Percentiles rank a stretch among this genome's conserved stretches.
These are phyloP conservation scores for Perca flavescens DNA, from an alignment of 2,113 vertebrate species.

Conservation along the genomic window DNA sequence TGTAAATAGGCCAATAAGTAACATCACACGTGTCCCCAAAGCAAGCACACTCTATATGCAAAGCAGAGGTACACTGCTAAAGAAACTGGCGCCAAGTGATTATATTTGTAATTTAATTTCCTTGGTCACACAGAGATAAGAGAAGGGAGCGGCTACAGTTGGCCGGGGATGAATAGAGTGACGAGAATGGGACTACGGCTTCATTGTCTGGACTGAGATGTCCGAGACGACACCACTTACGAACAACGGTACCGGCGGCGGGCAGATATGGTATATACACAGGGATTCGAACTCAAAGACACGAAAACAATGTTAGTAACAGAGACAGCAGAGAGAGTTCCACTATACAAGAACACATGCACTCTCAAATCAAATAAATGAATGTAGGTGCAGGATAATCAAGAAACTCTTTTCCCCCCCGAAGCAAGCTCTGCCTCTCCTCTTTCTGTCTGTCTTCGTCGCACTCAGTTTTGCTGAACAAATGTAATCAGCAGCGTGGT, in stretches of 20 bases:
- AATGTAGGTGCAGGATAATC: slow-evolving; percentile 37
- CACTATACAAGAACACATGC: slow-evolving; percentile 4
- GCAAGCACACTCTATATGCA: slow-evolving; percentile 84
- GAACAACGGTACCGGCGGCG: slow-evolving; percentile 36
- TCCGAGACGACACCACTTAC: slow-evolving; percentile 63
- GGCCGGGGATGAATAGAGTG: slow-evolving; percentile 72
- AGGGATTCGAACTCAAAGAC: slow-evolving; percentile 31
- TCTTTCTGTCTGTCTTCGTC: slow-evolving; percentile 36
- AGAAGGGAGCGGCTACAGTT: slow-evolving; percentile 67
- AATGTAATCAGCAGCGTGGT: slow-evolving; percentile 74
- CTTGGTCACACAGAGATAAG: slow-evolving; percentile 84
- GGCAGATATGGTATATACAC: slow-evolving; percentile 28
- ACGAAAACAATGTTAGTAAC: slow-evolving; percentile 12
- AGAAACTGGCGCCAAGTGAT: slow-evolving; percentile 81
- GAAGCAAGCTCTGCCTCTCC: slow-evolving; percentile 13
- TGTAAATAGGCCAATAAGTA: slow-evolving; percentile 80
- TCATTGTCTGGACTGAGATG: slow-evolving; percentile 77
- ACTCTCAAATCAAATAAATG: slow-evolving; percentile 27
- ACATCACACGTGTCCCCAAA: slow-evolving; percentile 71
- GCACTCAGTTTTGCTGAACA: slow-evolving; percentile 52
- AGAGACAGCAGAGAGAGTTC: slow-evolving; percentile 5
- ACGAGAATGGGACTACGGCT: slow-evolving; percentile 70
- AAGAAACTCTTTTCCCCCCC: slow-evolving; percentile 20
- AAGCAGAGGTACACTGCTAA: slow-evolving; percentile 78
- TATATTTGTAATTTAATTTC: slow-evolving; percentile 88